Percentiles rank a stretch among this genome's conserved stretches.
phyloP scores from a whole-genome alignment of 2,797 vertebrate species.

The Lepus townsendii region DNA sequence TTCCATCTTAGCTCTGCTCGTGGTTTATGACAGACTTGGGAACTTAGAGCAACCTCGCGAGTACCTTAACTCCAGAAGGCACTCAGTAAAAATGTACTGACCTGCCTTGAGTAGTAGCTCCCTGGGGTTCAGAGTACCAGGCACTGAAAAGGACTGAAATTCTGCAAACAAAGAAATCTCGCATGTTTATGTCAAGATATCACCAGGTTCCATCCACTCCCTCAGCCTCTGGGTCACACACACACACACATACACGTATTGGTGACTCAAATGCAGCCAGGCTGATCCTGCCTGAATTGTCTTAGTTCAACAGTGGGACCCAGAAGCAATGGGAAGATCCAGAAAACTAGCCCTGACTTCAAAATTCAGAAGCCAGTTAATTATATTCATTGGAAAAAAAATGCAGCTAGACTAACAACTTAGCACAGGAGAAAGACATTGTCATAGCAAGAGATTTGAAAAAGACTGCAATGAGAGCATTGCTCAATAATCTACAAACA shows the following conservation, averaged over 20 bases:
- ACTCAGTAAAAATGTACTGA: slow-evolving; percentile 31
- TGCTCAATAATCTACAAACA: neutral
- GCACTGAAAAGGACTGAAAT: neutral
- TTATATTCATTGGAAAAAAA: slow-evolving; percentile 28
- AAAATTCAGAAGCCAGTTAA: neutral
- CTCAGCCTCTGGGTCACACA: neutral
- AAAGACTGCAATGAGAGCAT: neutral
- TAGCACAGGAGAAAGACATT: neutral
- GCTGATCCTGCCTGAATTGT: neutral
- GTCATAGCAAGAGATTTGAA: neutral
- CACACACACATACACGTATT: neutral
- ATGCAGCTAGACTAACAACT: neutral
- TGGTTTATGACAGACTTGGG: slow-evolving; percentile 32
- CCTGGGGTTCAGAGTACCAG: neutral
- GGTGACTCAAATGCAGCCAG: neutral
- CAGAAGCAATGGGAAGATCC: neutral
- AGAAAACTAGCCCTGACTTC: slow-evolving; percentile 30
- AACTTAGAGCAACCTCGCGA: neutral
- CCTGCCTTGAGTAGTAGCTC: neutral
- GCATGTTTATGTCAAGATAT: neutral
- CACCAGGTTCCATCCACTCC: neutral
- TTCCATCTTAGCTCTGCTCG: slow-evolving; percentile 15
- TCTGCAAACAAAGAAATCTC: neutral
- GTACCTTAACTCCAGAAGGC: slow-evolving; percentile 27
- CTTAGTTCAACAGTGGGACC: neutral